Conservation (phyloP, 2,797 vertebrate species). For the Ciconia nigra region DNA sequence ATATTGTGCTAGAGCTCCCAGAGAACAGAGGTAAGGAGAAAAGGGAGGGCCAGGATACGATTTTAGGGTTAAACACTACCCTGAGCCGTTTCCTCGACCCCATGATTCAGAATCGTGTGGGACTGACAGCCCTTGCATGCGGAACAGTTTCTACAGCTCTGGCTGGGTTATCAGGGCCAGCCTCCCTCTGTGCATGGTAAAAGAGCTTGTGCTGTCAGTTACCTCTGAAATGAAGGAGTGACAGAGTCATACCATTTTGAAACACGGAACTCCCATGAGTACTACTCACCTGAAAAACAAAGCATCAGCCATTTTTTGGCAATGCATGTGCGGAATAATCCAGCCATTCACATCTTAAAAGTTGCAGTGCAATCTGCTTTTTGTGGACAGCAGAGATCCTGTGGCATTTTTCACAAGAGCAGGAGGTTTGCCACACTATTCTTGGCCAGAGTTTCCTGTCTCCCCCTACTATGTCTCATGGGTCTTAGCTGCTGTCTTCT, state of each 20-base stretch:
- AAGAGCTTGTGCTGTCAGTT: background rate
- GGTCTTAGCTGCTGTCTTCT: background rate
- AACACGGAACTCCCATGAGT: background rate
- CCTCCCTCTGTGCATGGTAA: background rate
- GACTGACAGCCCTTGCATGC: background rate
- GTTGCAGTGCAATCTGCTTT: background rate
- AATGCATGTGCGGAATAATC: background rate
- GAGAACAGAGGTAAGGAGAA: background rate
- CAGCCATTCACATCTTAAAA: background rate
- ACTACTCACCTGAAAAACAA: background rate
- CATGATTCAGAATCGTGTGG: background rate
- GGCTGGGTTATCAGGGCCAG: background rate
- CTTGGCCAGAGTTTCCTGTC: background rate
- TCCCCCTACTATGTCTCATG: background rate
- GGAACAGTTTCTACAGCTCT: background rate
- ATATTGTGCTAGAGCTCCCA: conserved; percentile 40
- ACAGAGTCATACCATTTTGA: background rate
- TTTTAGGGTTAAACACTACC: background rate
- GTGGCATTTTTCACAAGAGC: background rate
- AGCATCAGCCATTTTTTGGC: background rate
- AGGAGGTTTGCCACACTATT: background rate
- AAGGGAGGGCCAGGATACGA: background rate
- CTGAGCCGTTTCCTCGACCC: background rate
- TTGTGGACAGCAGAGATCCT: background rate
- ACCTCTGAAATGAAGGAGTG: background rate